Base-by-base conservation (phyloP, 2,888 invertebrate species). In the Tanypteryx hageni region DNA sequence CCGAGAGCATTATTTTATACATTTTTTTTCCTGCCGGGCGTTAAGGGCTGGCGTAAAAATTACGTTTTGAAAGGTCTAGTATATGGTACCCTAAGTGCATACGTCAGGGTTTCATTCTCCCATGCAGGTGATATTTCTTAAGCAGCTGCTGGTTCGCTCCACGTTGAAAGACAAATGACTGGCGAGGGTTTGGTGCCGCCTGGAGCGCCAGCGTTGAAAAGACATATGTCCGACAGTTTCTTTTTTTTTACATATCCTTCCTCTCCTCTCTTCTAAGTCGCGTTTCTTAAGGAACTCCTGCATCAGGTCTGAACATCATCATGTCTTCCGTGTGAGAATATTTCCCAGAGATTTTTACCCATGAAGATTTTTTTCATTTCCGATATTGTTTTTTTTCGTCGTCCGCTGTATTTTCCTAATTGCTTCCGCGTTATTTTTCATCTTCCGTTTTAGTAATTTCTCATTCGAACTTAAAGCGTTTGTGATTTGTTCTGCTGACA, bases 161-260 rank as follows among this genome's bases (percentile, higher is more conserved):
- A 64, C n/a, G 89, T 89, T 64, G 89, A 89, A 64, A 89, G 89
- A 89, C 89, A 89, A 89, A 89, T 89, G 89, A 89, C 89, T 89
- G 68, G 44, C 18, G 11, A 64, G 18, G 56, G 9, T 89, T 64
- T 64, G 89, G 89, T 56, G 64, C 89, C 44, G 64, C 59, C 85
- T 44, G 44, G 86, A 86, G 86, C 61, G 61, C 64, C 89, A 56
- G 64, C 89, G 89, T n/a, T 44, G 89, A 89, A 89, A 64, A 89
- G 64, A 89, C 89, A 64, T 61, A 86, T 86, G 86, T 86, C 86
- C 89, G 89, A 89, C 89, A n/a, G 61, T 89, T 61, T 31, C 14
- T 89, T 89, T 89, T 89, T 89, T 44, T 44, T 27, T 82, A 0
- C 27, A 16, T 44, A 16, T 31, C 82, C 44, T 27, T 64, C 64